Conservation (phyloP, 2,888 invertebrate genomes). For the Hypolimnas misippus region DNA sequence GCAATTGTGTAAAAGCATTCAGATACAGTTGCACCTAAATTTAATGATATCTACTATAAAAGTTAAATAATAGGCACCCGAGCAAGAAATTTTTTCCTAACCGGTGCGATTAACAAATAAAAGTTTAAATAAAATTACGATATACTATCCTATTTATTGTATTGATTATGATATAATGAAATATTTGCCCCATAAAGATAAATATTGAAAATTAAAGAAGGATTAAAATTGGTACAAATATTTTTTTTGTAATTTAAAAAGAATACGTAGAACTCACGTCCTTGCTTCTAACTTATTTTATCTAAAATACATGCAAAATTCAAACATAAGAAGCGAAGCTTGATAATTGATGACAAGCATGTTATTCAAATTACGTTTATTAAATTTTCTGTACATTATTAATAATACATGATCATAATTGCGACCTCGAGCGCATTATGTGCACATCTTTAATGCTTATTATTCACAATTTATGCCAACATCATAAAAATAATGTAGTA, state of each 20-base stretch:
- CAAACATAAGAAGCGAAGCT: background rate
- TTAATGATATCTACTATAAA: slow-evolving; percentile 4
- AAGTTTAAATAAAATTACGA: too few relatives aligned
- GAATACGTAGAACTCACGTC: too few relatives aligned
- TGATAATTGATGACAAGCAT: background rate
- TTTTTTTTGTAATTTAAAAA: too few relatives aligned
- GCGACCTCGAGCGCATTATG: slow-evolving; percentile 7
- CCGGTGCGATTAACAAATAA: too few relatives aligned
- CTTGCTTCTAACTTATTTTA: background rate
- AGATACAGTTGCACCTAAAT: slow-evolving; percentile 17
- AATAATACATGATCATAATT: slow-evolving; percentile 23
- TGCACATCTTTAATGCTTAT: background rate
- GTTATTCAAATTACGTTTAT: slow-evolving; percentile 2
- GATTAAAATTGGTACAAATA: too few relatives aligned
- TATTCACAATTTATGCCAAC: slow-evolving; percentile 8
- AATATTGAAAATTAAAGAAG: too few relatives aligned
- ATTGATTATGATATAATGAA: too few relatives aligned
- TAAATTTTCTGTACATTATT: slow-evolving; percentile 8
- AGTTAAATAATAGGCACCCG: too few relatives aligned
- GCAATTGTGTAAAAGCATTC: slow-evolving; percentile 48
- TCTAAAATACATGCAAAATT: background rate
- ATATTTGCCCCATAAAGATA: too few relatives aligned
- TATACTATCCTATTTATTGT: too few relatives aligned
- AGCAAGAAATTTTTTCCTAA: too few relatives aligned
- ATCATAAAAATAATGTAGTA: background rate